A percentile compares a stretch with the other conserved stretches of the same genome.
These are phyloP conservation scores for Phyllotreta striolata DNA, from an alignment of 2,888 invertebrate species.

Conservation along the genomic window DNA sequence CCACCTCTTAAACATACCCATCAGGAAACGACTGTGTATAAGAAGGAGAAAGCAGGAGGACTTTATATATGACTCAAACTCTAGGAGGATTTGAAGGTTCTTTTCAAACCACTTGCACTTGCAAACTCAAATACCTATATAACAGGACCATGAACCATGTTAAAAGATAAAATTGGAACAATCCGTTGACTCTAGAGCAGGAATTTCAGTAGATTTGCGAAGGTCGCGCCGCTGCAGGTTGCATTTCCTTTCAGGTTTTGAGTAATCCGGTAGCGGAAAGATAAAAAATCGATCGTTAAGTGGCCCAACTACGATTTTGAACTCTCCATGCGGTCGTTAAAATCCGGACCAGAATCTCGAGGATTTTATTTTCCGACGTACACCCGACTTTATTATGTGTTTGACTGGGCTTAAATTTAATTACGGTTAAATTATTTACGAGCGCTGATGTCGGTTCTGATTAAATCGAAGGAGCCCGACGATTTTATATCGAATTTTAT, in stretches of 20 bases:
- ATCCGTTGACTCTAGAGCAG: no score
- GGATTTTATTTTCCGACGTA: slow-evolving; percentile 40
- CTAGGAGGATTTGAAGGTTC: no score
- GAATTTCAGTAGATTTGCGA: not conserved
- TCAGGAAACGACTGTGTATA: no score
- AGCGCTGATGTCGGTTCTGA: slow-evolving; percentile 33
- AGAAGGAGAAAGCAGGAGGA: no score
- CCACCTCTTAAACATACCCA: no score
- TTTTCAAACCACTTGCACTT: no score
- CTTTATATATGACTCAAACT: no score
- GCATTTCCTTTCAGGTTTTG: slow-evolving; percentile 33
- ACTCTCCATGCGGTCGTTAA: slow-evolving; percentile 40
- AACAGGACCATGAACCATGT: no score
- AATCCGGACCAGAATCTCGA: slow-evolving; percentile 40
- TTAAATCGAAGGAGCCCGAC: slow-evolving; percentile 7
- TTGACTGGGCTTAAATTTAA: slow-evolving; percentile 37
- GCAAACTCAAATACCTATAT: no score
- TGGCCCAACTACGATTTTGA: slow-evolving; percentile 43
- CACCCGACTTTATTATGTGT: slow-evolving; percentile 42
- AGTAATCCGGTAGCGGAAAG: slow-evolving; percentile 46
- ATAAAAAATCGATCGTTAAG: slow-evolving; percentile 44
- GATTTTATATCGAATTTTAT: no score
- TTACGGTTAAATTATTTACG: slow-evolving; percentile 35
- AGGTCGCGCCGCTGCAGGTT: not conserved
- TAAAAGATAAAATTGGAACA: no score